Evolutionary conservation across 2,113 vertebrate species (phyloP).

Genomic region (Ploceus nigricollis): DNA sequence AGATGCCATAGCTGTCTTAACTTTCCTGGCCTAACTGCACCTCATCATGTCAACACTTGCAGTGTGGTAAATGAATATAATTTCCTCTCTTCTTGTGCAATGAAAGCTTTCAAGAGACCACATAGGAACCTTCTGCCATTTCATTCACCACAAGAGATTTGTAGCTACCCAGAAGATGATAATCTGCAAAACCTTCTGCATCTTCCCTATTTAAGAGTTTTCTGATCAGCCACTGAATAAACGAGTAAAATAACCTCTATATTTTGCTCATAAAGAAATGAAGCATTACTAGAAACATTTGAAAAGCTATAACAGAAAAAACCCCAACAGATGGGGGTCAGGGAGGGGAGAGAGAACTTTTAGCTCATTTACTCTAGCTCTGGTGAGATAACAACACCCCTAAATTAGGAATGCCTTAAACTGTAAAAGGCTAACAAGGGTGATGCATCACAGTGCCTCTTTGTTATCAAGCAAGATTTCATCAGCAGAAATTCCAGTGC

Average conservation of each 20-base stretch:
- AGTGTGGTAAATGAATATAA: neutral
- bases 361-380: neutral
- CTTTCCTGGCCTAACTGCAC: neutral
- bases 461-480: neutral
- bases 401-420: neutral
- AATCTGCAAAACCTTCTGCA: neutral
- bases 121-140: neutral
- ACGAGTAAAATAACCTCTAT: neutral
- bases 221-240: neutral
- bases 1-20: neutral
- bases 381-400: neutral
- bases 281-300: neutral
- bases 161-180: neutral
- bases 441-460: neutral
- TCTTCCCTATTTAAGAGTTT: neutral
- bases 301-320: neutral
- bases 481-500: neutral
- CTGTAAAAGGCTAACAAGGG: neutral
- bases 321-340: neutral
- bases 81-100: neutral
- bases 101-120: neutral
- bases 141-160: neutral
- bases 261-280: neutral
- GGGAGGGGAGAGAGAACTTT: neutral
- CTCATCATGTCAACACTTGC: neutral